These are phyloP conservation scores for Proteles cristata DNA, from an alignment of 2,113 vertebrate genomes.

Conservation along the genomic window DNA sequence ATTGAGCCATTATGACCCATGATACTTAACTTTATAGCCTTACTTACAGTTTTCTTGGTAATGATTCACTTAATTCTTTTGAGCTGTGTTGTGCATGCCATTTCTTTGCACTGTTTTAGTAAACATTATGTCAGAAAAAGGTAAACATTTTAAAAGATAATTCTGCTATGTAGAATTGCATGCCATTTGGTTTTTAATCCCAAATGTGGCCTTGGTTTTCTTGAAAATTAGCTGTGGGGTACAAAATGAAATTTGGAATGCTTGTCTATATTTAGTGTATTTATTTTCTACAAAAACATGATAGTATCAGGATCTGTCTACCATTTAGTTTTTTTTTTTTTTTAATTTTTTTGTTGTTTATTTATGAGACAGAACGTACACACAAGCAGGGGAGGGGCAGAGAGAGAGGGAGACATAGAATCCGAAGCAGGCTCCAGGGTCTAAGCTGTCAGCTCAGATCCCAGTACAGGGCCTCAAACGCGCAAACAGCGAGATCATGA, in stretches of 20 bases:
- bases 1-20: background rate
- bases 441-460: too few species aligned
- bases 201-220: background rate
- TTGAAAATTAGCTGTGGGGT: background rate
- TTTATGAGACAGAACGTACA: too few species aligned
- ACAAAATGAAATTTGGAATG: background rate
- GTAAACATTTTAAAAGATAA: background rate
- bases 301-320: background rate
- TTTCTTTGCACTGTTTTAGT: background rate
- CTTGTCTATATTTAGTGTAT: background rate
- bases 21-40: background rate
- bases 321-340: background rate
- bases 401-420: too few species aligned
- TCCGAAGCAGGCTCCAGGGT: too few species aligned
- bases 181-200: background rate
- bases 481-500: too few species aligned
- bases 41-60: background rate
- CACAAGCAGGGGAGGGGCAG: too few species aligned
- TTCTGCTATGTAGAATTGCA: background rate
- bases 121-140: background rate
- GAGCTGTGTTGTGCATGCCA: background rate
- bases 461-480: fast-evolving
- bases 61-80: background rate
- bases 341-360: too few species aligned
- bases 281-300: background rate